Evolutionary conservation across 2,888 invertebrate genomes (phyloP), one percentile per base, ranked within the genome.

Genomic region (Aphidoletes aphidimyza): DNA sequence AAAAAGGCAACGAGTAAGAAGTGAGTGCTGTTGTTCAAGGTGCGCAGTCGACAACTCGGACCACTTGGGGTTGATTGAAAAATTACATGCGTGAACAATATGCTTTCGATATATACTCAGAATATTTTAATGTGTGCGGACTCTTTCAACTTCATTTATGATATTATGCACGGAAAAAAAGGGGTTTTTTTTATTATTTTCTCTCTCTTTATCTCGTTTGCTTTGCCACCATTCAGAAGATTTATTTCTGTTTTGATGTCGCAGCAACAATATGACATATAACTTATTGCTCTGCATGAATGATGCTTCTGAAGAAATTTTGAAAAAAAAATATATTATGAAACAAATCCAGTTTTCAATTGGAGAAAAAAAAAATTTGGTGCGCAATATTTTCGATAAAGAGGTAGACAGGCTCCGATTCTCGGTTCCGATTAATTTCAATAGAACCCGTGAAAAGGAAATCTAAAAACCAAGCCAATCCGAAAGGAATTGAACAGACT

Each of bases 1-100:
- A 30, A 69, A 30, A 69, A 69, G n/a, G n/a, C n/a, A n/a, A n/a
- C n/a, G n/a, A n/a, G n/a, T n/a, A n/a, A n/a, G n/a, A n/a, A n/a
- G n/a, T n/a, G n/a, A n/a, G 69, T 30, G 69, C 30, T 69, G 69
- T 30, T 69, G 34, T 9, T 69, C 69, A 69, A 69, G 69, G 69
- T 69, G 69, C 34, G 69, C n/a, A 69, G 69, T 69, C 69, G 69
- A 69, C 69, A 34, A 34, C 34, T 69, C 69, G 69, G 69, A 69
- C 69, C 69, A 69, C 69, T 69, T 69, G 69, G 69, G 69, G 69
- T 69, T 69, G 69, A 69, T 69, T 69, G 69, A 69, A 69, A 69
- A 69, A 69, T 69, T 69, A 69, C 69, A 69, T 69, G 69, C 69
- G 34, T 69, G 69, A 69, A 69, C 69, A 69, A 69, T 69, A 69